These are phyloP conservation scores for Coranthus polyacanthus DNA, from an alignment of 2,797 vertebrate species.

Conservation along the genomic window DNA sequence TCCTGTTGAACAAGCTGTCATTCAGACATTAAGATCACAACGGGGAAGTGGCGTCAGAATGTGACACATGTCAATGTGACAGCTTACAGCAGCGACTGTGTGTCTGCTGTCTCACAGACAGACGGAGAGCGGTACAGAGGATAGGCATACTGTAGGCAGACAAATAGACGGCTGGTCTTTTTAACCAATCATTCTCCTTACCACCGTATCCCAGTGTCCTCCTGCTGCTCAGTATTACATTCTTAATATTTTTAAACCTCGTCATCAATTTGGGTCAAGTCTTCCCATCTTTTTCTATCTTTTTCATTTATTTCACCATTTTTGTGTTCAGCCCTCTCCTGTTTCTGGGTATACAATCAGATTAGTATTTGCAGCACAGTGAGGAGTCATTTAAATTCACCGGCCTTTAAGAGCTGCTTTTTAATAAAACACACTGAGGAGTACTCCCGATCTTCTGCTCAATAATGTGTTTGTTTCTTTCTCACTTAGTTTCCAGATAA, in stretches of 20 bases:
- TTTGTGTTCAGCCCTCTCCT: slow-evolving; percentile 1
- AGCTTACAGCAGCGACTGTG: slow-evolving; percentile 58
- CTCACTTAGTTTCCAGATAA: slow-evolving; percentile 13
- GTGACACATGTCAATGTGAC: slow-evolving; percentile 70
- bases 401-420: slow-evolving; percentile 59
- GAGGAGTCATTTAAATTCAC: slow-evolving; percentile 65
- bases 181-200: slow-evolving; percentile 44
- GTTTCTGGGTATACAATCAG: slow-evolving; percentile 26
- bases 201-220: slow-evolving; percentile 27
- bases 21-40: slow-evolving; percentile 71
- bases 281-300: not conserved
- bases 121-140: slow-evolving; percentile 19
- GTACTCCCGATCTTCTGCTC: slow-evolving; percentile 18
- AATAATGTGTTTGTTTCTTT: slow-evolving; percentile 39
- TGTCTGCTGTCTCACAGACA: slow-evolving; percentile 53
- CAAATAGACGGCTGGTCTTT: slow-evolving; percentile 10
- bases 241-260: no score
- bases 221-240: not conserved
- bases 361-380: slow-evolving; percentile 62
- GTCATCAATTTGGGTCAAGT: not conserved
- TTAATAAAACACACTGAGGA: slow-evolving; percentile 63
- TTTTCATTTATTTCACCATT: not conserved
- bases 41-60: slow-evolving; percentile 62
- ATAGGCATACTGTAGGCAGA: slow-evolving; percentile 15
- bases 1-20: slow-evolving; percentile 64